Percentiles rank a stretch among this genome's conserved stretches.
phyloP scores from a whole-genome alignment of 2,888 invertebrate species.

The Chalcosyrphus nemorum region DNA sequence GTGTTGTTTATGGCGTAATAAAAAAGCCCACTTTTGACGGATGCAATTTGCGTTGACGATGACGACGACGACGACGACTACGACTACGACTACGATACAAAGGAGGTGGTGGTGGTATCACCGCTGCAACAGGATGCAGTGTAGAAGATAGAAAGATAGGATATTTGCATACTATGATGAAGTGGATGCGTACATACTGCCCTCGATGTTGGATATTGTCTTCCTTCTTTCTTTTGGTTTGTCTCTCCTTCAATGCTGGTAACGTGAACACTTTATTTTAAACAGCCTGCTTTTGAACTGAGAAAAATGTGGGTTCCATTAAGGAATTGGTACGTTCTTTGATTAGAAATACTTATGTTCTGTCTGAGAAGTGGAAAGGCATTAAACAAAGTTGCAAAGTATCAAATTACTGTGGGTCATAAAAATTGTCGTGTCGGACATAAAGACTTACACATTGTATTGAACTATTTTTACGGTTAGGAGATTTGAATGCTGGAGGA shows the following conservation, averaged over 20 bases:
- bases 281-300: background rate
- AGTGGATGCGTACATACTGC: slow-evolving; percentile 10
- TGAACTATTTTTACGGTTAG: background rate
- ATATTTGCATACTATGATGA: slow-evolving; percentile 49
- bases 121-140: slow-evolving; percentile 20
- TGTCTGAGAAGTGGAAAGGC: background rate
- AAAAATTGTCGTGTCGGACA: background rate
- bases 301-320: background rate
- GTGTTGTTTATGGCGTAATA: slow-evolving; percentile 68
- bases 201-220: background rate
- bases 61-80: background rate
- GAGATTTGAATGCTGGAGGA: background rate
- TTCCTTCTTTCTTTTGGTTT: background rate
- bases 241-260: background rate
- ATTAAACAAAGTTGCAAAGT: background rate
- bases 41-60: slow-evolving; percentile 70
- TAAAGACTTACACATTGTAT: background rate
- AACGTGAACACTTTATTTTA: background rate
- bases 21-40: slow-evolving; percentile 69
- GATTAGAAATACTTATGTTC: background rate
- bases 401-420: background rate
- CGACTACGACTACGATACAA: background rate
- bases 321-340: background rate
- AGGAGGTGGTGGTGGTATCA: background rate
- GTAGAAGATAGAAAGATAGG: background rate